These are phyloP conservation scores for Sphenopsis melanotis DNA, from an alignment of 2,797 vertebrate genomes.

Conservation along the genomic window DNA sequence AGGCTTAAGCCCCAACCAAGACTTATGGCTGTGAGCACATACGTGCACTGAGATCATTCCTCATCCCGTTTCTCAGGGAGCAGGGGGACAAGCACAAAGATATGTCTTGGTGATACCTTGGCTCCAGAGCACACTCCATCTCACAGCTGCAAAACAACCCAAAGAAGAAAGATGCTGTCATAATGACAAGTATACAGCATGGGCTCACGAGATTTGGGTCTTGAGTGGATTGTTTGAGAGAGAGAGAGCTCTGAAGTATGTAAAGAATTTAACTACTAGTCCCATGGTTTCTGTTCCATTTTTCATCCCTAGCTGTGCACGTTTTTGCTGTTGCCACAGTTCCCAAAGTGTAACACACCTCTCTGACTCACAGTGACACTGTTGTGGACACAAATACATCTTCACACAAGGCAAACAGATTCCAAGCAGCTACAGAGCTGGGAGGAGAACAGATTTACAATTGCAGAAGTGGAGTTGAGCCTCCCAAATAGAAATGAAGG, in stretches of 20 bases:
- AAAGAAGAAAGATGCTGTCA: neutral
- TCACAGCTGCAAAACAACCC: neutral
- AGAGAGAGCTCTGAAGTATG: neutral
- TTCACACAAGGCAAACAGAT: neutral
- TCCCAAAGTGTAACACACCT: neutral
- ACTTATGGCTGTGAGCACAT: neutral
- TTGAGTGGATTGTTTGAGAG: neutral
- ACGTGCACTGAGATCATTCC: neutral
- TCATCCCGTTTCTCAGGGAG: neutral
- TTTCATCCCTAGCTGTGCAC: neutral
- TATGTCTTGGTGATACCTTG: neutral
- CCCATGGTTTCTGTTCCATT: neutral
- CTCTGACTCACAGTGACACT: neutral
- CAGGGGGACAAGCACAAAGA: neutral
- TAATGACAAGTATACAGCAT: neutral
- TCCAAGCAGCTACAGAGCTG: neutral
- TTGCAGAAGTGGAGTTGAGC: neutral
- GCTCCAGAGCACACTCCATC: neutral
- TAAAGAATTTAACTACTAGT: constrained; percentile 23
- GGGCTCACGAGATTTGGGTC: neutral
- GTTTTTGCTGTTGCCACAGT: neutral
- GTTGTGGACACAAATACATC: neutral
- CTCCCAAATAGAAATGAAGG: constrained; percentile 26
- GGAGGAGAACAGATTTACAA: constrained; percentile 5
- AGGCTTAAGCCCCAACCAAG: neutral